Evolutionary conservation across 2,113 vertebrate genomes (phyloP), one percentile per base, ranked within the genome.

Genomic region (Daboia siamensis): DNA sequence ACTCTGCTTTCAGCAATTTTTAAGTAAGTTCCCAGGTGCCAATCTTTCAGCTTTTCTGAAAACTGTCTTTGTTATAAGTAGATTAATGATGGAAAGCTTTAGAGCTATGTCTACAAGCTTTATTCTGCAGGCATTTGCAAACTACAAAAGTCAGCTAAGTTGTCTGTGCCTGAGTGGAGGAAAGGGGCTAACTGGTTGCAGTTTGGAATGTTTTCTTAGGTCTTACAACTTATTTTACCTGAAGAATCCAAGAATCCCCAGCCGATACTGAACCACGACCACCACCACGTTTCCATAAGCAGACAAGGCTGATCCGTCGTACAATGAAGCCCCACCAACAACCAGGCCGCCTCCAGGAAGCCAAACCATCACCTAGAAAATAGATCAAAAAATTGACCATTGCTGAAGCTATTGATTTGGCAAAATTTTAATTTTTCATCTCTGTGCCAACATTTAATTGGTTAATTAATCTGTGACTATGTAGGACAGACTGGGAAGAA

Each of bases 341-440:
- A 89, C 9, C 2, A 97, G 12, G 0, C 3, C 46, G 1, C 95
- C 96, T 3, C 96, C 96, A 0, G 94, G 95, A 90, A 97, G 95
- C 95, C 95, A 96, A 2, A 96, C 95, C 96, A 96, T 94, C 39
- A 97, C 95, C 96, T 96, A 57, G 15, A 80, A 90, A 29, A 88
- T 4, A 88, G 15, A 39, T 24, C 1, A 10, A 11, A 39, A 69
- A 69, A 69, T 33, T 69, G 13, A 33, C n/a, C 64, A 17, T 33
- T 12, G 1, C 29, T 69, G n/a, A 69, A n/a, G 29, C 12, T n/a
- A 29, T 29, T 29, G 10, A n/a, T 29, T 12, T 64, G 61, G 10
- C 61, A 64, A 64, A n/a, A 33, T 5, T 13, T 69, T n/a, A n/a
- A n/a, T 15, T 69, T 69, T 69, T 69, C n/a, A n/a, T 33, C 29